Evolutionary conservation across 2,888 invertebrate genomes (phyloP).

Genomic region (Isoperla grammatica): DNA sequence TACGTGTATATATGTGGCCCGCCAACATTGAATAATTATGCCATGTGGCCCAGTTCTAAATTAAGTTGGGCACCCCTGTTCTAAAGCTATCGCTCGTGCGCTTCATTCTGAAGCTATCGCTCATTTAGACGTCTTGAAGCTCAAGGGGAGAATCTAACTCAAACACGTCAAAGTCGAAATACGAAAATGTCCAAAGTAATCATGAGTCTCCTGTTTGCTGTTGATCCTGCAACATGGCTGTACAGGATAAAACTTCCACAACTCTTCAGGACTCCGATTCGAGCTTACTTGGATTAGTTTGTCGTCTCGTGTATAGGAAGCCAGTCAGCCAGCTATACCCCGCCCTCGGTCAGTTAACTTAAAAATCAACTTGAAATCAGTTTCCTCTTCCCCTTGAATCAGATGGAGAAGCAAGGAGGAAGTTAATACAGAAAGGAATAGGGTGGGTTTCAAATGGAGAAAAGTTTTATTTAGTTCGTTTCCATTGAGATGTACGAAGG

Average conservation of each 20-base stretch:
- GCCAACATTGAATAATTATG: too few relatives aligned
- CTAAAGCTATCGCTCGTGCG: too few relatives aligned
- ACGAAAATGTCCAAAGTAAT: constrained; percentile 2
- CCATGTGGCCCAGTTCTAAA: too few relatives aligned
- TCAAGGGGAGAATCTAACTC: too few relatives aligned
- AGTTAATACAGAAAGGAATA: constrained; percentile 9
- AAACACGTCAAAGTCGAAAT: background rate
- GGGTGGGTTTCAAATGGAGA: background rate
- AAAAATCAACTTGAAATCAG: constrained; percentile 25
- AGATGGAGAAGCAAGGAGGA: constrained; percentile 5
- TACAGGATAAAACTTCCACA: background rate
- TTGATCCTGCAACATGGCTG: background rate
- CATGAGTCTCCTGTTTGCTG: background rate
- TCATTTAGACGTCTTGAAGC: too few relatives aligned
- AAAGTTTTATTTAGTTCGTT: constrained; percentile 26
- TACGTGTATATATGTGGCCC: too few relatives aligned
- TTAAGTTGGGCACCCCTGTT: too few relatives aligned
- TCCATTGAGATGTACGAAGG: constrained; percentile 22
- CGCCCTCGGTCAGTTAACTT: constrained; percentile 23
- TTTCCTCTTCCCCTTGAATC: constrained; percentile 20
- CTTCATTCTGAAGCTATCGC: too few relatives aligned
- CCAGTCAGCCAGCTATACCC: background rate
- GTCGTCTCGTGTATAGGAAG: background rate
- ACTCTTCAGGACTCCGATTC: background rate
- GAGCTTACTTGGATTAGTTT: background rate